phyloP scores from a whole-genome alignment of 2,888 invertebrate species.

The Urechis unicinctus region DNA sequence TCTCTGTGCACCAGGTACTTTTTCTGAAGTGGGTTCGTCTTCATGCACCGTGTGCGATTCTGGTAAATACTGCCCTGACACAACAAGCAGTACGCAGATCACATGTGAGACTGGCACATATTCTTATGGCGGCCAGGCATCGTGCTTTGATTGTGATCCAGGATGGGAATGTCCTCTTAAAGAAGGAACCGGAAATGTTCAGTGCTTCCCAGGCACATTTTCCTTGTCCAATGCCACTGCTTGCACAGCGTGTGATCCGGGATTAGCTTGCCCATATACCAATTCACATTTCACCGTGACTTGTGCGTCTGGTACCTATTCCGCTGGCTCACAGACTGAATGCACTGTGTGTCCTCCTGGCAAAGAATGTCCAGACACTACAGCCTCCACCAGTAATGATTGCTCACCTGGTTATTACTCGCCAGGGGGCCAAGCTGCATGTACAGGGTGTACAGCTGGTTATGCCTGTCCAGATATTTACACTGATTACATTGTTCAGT shows the following conservation, averaged over 20 bases:
- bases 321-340: conserved; percentile 17
- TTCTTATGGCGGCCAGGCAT: conserved; percentile 27
- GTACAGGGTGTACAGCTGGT: conserved; percentile 37
- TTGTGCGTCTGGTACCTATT: conserved; percentile 35
- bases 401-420: conserved; percentile 36
- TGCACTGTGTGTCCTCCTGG: conserved; percentile 39
- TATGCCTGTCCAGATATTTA: conserved; percentile 40
- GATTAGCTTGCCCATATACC: conserved; percentile 25
- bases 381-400: conserved; percentile 22
- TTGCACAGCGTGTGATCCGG: conserved; percentile 25
- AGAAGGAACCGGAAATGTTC: conserved; percentile 27
- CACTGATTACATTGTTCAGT: conserved; percentile 20
- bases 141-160: conserved; percentile 36
- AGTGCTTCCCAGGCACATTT: conserved; percentile 31
- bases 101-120: conserved; percentile 32
- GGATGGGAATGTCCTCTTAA: conserved; percentile 31
- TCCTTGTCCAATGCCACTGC: conserved; percentile 10
- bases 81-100: conserved; percentile 26
- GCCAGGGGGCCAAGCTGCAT: conserved; percentile 28
- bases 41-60: conserved; percentile 27
- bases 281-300: conserved; percentile 14
- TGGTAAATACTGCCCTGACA: conserved; percentile 42
- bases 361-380: conserved; percentile 31
- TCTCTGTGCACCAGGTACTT: conserved; percentile 23
- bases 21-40: conserved; percentile 14